Evolutionary conservation across 2,888 invertebrate species (phyloP).

Genomic region (Agonopterix alstromeriana): DNA sequence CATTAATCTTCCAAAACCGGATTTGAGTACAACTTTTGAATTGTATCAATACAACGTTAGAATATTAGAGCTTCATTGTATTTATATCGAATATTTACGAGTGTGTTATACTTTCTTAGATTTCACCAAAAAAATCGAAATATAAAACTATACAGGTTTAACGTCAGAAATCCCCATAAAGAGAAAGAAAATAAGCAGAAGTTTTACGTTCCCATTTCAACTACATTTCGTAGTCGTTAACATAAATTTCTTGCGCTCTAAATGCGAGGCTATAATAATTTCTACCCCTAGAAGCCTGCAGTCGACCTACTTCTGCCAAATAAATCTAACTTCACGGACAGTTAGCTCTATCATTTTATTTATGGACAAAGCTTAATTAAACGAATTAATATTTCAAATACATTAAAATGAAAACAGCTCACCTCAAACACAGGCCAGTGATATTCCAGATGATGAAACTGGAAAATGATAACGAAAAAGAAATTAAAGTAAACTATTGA

Average conservation of each 20-base stretch:
- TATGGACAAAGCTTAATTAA: slow-evolving; percentile 13
- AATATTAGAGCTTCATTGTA: too few relatives aligned
- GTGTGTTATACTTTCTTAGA: too few relatives aligned
- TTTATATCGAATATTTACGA: too few relatives aligned
- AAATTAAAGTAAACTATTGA: slow-evolving; percentile 6
- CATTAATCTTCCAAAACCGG: slow-evolving; percentile 12
- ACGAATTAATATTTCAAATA: slow-evolving; percentile 1
- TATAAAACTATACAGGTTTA: neutral
- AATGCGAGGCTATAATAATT: slow-evolving; percentile 33
- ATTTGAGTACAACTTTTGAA: neutral
- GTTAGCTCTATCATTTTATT: slow-evolving; percentile 28
- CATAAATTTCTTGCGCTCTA: slow-evolving; percentile 45
- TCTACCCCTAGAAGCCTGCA: slow-evolving; percentile 40
- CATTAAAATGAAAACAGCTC: slow-evolving; percentile 8
- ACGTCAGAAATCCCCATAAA: neutral
- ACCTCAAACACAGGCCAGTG: slow-evolving; percentile 7
- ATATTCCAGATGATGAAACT: slow-evolving; percentile 13
- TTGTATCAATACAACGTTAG: too few relatives aligned
- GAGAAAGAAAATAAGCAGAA: slow-evolving; percentile 17
- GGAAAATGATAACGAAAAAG: slow-evolving; percentile 14
- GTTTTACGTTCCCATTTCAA: slow-evolving; percentile 24
- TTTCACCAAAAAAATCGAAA: neutral
- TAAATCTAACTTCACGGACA: slow-evolving; percentile 39
- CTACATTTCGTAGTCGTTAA: slow-evolving; percentile 35
- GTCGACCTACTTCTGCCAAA: slow-evolving; percentile 42